Evolutionary conservation across 2,888 invertebrate genomes (phyloP).

Genomic region (Cordilura impudica): DNA sequence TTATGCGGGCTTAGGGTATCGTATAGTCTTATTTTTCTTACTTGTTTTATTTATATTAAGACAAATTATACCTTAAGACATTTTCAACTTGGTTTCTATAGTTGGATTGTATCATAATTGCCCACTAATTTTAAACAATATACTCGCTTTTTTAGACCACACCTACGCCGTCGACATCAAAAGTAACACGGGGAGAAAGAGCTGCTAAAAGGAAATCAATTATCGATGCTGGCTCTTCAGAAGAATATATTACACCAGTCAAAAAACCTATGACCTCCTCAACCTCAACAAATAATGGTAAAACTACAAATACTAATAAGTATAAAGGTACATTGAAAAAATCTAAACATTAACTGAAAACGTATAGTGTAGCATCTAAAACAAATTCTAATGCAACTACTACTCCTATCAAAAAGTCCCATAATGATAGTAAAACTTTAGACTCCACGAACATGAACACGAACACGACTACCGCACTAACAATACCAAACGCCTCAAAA

Average conservation of each 20-base stretch:
- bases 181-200: constrained; percentile 68
- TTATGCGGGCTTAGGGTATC: too few relatives aligned
- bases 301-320: constrained; percentile 35
- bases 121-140: too few relatives aligned
- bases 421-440: constrained; percentile 52
- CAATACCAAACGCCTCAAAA: constrained; percentile 47
- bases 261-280: constrained; percentile 57
- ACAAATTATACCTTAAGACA: too few relatives aligned
- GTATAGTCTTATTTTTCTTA: background rate
- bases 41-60: too few relatives aligned
- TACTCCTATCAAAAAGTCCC: constrained; percentile 32
- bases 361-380: constrained; percentile 49
- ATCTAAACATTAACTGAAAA: constrained; percentile 49
- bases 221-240: constrained; percentile 49
- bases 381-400: constrained; percentile 39
- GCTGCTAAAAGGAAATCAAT: constrained; percentile 70
- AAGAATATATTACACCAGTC: constrained; percentile 48
- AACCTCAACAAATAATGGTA: constrained; percentile 21
- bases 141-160: constrained; percentile 40
- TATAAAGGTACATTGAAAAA: constrained; percentile 57
- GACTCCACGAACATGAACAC: constrained; percentile 61
- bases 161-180: constrained; percentile 62
- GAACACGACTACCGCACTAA: constrained; percentile 39
- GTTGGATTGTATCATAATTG: too few relatives aligned
- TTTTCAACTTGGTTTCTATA: too few relatives aligned